Percentiles rank a stretch among this genome's conserved stretches.
phyloP scores from a whole-genome alignment of 2,797 vertebrate genomes.

The Poeciliopsis infans region DNA sequence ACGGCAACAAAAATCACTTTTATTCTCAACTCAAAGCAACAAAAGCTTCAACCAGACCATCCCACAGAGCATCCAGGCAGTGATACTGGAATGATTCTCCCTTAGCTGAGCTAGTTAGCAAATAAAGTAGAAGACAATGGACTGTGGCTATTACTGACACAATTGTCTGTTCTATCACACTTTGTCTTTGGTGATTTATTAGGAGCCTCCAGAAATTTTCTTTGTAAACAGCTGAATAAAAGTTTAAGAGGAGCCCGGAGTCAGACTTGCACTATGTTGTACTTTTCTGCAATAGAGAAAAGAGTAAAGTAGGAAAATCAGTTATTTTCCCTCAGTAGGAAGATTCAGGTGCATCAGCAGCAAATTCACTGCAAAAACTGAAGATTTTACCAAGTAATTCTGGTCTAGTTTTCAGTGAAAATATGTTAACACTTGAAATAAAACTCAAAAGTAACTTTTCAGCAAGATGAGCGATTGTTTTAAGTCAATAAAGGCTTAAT shows the following conservation, averaged over 20 bases:
- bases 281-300: neutral
- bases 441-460: no score
- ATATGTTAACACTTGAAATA: no score
- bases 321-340: neutral
- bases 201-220: constrained; percentile 23
- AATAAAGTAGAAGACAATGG: constrained; percentile 32
- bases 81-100: constrained; percentile 29
- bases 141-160: constrained; percentile 50
- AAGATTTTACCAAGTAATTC: neutral
- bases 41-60: constrained; percentile 15
- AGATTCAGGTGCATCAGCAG: neutral
- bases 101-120: constrained; percentile 40
- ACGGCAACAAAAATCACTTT: constrained; percentile 14
- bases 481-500: no score
- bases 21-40: constrained; percentile 16
- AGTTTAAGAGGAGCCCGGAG: constrained; percentile 24
- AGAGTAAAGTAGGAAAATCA: neutral
- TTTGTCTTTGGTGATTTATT: constrained; percentile 47
- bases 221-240: constrained; percentile 32
- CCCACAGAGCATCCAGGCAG: constrained; percentile 20
- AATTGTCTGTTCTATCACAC: constrained; percentile 32
- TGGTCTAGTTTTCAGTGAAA: no score
- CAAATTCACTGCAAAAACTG: neutral
- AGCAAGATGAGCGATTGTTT: no score
- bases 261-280: constrained; percentile 11